A percentile compares a stretch with the other conserved stretches of the same genome.
These are phyloP conservation scores for Epizoanthus rinbou DNA, from an alignment of 92 coral and sea anemone species.

Conservation along the genomic window DNA sequence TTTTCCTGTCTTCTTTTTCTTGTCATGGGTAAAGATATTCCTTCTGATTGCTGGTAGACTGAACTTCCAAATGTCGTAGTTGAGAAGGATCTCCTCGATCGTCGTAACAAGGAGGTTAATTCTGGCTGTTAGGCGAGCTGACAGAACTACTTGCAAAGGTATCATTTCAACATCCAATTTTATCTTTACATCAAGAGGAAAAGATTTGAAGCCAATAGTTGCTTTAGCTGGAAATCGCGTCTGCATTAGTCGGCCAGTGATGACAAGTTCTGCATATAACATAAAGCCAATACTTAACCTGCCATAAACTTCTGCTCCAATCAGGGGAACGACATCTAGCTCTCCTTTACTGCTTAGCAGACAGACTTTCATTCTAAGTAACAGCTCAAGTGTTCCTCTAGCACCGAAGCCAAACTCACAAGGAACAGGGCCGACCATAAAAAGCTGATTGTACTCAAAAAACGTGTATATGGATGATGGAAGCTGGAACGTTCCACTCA, in stretches of 20 bases:
- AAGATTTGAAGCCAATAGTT: not conserved
- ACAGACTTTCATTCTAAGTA: not conserved
- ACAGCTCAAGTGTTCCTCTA: not conserved
- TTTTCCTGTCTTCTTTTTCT: slow-evolving; percentile 2
- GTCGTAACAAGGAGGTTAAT: not conserved
- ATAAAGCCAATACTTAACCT: not conserved
- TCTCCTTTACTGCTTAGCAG: not conserved
- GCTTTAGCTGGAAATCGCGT: not conserved
- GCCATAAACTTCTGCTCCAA: not conserved
- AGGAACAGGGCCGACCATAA: not conserved
- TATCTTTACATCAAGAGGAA: not conserved
- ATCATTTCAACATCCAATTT: not conserved
- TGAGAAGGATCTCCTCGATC: not conserved
- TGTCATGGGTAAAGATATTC: not conserved
- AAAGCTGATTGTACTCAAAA: not conserved
- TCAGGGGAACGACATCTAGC: not conserved
- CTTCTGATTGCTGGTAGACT: slow-evolving; percentile 1
- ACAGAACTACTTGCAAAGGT: not conserved
- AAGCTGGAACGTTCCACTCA: not conserved
- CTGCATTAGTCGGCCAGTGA: not conserved
- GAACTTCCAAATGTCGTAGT: slow-evolving; percentile 1
- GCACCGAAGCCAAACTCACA: slow-evolving; percentile 1
- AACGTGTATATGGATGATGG: not conserved
- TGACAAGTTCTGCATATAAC: not conserved
- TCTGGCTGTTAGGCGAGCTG: not conserved